phyloP scores from a whole-genome alignment of 2,888 invertebrate species.

The Schrankia costaestrigalis region DNA sequence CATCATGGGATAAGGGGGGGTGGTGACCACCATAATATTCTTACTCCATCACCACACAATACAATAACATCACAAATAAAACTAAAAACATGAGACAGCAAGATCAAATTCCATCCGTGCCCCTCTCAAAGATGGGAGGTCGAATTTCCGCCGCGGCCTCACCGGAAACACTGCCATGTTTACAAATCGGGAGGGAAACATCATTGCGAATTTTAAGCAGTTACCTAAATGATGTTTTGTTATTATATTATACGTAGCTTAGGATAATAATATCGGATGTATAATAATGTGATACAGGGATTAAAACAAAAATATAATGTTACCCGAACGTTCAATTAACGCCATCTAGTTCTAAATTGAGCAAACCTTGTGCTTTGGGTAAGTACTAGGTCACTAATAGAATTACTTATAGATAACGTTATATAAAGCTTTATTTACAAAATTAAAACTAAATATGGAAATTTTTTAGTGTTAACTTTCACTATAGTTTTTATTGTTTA shows the following conservation, averaged over 20 bases:
- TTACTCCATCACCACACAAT: neutral
- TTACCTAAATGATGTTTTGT: conserved; percentile 42
- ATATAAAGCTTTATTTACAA: no score
- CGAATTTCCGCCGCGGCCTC: conserved; percentile 77
- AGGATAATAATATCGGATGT: neutral
- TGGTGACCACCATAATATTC: no score
- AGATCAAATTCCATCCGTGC: conserved; percentile 16
- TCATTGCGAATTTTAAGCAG: conserved; percentile 73
- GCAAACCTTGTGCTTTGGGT: no score
- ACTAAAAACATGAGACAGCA: conserved; percentile 7
- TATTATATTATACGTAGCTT: conserved; percentile 15
- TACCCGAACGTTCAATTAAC: no score
- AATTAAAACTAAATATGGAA: no score
- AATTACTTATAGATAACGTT: no score
- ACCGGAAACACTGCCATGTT: conserved; percentile 74
- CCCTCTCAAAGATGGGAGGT: conserved; percentile 48
- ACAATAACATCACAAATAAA: neutral
- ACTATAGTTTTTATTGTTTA: no score
- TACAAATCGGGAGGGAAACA: conserved; percentile 75
- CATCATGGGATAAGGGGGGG: no score
- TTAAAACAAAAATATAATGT: neutral
- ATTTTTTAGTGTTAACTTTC: no score
- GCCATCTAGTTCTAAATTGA: no score
- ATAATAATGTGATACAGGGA: neutral
- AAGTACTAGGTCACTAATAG: no score